phyloP scores from a whole-genome alignment of 2,113 vertebrate species.

The Podarcis raffonei region DNA sequence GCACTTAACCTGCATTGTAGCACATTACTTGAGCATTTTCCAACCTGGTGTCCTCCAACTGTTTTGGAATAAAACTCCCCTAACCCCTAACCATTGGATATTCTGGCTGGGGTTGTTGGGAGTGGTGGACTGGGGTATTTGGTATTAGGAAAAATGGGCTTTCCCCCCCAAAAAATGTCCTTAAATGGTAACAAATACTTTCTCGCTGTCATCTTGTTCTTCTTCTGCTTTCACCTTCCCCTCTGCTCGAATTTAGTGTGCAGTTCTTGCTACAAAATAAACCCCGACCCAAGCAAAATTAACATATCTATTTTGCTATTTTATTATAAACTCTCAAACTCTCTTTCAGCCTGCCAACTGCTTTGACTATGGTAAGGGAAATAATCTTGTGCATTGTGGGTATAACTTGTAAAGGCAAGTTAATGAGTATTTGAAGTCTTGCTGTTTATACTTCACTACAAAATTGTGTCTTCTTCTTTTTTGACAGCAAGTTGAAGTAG shows the following conservation, averaged over 20 bases:
- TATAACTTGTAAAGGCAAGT: conserved; percentile 43
- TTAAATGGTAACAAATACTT: not conserved
- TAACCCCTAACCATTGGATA: not conserved
- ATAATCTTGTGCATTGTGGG: conserved; percentile 51
- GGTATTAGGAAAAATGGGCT: not conserved
- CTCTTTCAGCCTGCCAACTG: conserved; percentile 11
- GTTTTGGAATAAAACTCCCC: not conserved
- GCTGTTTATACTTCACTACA: not conserved
- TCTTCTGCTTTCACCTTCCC: not conserved
- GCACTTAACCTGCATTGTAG: not conserved
- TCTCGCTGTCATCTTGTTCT: not conserved
- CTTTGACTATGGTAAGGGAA: conserved; percentile 14
- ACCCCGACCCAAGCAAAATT: not conserved
- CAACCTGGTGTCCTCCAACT: not conserved
- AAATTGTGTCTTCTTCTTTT: conserved; percentile 1
- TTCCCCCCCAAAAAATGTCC: not conserved
- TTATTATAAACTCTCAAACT: conserved; percentile 8
- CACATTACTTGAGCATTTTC: not conserved
- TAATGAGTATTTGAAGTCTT: conserved; percentile 5
- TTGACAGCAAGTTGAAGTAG: conserved; percentile 87
- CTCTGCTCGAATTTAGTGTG: too few relatives aligned
- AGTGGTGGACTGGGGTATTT: not conserved
- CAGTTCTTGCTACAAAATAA: not conserved
- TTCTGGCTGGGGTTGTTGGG: not conserved
- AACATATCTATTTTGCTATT: not conserved